Evolutionary conservation across 2,888 invertebrate genomes (phyloP).

Genomic region (Xiphydria camelus): DNA sequence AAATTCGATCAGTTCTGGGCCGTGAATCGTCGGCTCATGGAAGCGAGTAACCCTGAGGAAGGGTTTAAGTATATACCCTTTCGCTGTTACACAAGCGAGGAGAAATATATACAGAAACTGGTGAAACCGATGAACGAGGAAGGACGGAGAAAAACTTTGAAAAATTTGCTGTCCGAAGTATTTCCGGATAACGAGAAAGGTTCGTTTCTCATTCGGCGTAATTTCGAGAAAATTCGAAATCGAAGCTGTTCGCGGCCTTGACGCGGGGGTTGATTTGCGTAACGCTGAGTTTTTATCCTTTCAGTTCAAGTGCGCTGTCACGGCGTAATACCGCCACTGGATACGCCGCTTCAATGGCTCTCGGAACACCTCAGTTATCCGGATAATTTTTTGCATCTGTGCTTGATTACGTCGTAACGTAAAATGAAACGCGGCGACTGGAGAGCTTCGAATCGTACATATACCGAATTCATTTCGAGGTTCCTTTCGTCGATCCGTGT

Average conservation of each 20-base stretch:
- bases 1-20: constrained; percentile 99
- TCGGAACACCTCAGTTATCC: constrained; percentile 97
- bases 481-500: too few relatives aligned
- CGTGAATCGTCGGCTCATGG: constrained; percentile 94
- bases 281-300: constrained; percentile 42
- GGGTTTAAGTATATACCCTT: constrained; percentile 89
- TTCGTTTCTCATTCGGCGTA: constrained; percentile 30
- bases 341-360: constrained; percentile 95
- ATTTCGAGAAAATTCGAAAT: background rate
- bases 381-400: constrained; percentile 96
- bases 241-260: background rate
- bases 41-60: constrained; percentile 76
- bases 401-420: constrained; percentile 57
- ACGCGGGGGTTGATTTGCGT: background rate
- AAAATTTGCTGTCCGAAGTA: constrained; percentile 71
- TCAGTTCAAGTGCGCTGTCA: constrained; percentile 81
- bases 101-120: constrained; percentile 74
- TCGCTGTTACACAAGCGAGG: constrained; percentile 73
- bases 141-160: constrained; percentile 72
- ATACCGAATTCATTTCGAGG: too few relatives aligned
- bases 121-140: constrained; percentile 76
- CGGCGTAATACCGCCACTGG: constrained; percentile 83
- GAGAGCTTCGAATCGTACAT: too few relatives aligned
- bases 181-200: constrained; percentile 65
- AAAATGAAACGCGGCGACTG: too few relatives aligned